phyloP scores from a whole-genome alignment of 2,797 vertebrate genomes.

The Rhynchotus rufescens region DNA sequence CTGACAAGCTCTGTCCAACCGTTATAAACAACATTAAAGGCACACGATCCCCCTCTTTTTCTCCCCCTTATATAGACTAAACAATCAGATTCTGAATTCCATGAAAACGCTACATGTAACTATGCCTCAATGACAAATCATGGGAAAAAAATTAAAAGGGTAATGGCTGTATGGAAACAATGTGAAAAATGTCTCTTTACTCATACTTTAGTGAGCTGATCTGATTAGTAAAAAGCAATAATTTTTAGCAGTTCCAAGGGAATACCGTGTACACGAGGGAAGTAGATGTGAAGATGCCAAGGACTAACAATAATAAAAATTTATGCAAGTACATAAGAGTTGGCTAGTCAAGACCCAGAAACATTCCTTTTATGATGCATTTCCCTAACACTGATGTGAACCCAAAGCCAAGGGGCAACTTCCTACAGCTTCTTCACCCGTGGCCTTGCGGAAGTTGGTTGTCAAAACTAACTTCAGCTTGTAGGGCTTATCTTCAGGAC shows the following conservation, averaged over 20 bases:
- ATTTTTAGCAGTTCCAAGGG: background rate
- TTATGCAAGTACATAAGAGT: slow-evolving; percentile 27
- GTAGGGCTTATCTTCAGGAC: background rate
- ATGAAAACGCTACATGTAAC: slow-evolving; percentile 55
- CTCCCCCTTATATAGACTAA: slow-evolving; percentile 72
- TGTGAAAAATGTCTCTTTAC: slow-evolving; percentile 30
- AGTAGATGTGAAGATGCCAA: background rate
- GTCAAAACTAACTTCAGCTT: background rate
- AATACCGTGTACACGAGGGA: slow-evolving; percentile 34
- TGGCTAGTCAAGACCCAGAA: background rate
- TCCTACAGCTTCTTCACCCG: background rate
- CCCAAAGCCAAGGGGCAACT: background rate
- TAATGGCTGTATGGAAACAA: background rate
- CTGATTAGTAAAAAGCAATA: background rate
- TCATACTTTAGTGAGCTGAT: background rate
- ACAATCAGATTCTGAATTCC: slow-evolving; percentile 77
- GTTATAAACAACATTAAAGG: slow-evolving; percentile 85
- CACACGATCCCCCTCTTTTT: slow-evolving; percentile 59
- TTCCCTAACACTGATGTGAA: background rate
- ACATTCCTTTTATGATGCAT: background rate
- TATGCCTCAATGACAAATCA: background rate
- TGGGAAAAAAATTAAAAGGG: background rate
- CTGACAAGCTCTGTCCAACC: slow-evolving; percentile 82
- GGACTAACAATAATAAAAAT: slow-evolving; percentile 43
- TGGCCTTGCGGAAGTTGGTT: background rate